A percentile compares a stretch with the other conserved stretches of the same genome.
Evolutionary conservation across 2,888 invertebrate genomes (phyloP).

Genomic region (Trichopria drosophilae): DNA sequence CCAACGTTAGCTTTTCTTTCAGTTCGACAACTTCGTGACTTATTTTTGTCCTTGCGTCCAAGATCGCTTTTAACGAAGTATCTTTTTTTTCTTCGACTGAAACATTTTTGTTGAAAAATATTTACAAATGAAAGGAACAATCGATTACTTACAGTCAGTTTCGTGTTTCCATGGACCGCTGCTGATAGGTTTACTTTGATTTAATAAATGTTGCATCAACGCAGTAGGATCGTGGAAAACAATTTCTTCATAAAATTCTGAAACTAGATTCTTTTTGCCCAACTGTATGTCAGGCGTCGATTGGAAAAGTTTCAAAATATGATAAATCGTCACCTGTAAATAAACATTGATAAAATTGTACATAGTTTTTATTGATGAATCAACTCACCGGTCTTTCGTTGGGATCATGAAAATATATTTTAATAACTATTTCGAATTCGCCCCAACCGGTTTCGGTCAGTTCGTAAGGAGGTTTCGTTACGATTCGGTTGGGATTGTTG

Average conservation of each 20-base stretch:
- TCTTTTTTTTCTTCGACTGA: conserved; percentile 88
- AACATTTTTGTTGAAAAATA: conserved; percentile 1
- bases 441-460: conserved; percentile 99
- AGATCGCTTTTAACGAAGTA: conserved; percentile 75
- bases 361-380: conserved; percentile 8
- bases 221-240: conserved; percentile 90
- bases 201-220: conserved; percentile 85
- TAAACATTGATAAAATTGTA: conserved; percentile 10
- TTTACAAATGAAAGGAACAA: conserved; percentile 3
- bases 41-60: conserved; percentile 79
- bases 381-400: conserved; percentile 86
- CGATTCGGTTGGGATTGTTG: conserved; percentile 87
- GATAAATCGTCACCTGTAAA: conserved; percentile 88
- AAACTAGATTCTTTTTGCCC: conserved; percentile 76
- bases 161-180: conserved; percentile 80
- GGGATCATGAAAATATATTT: conserved; percentile 95
- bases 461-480: conserved; percentile 95
- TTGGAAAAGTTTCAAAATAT: conserved; percentile 92
- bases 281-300: conserved; percentile 62
- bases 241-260: conserved; percentile 95
- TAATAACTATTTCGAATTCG: conserved; percentile 97
- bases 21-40: conserved; percentile 79
- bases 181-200: conserved; percentile 74
- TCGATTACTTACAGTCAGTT: conserved; percentile 75
- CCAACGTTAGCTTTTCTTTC: conserved; percentile 81